Conservation (phyloP, 1,140 invertebrate genomes). For the Leptinotarsa defecta region DNA sequence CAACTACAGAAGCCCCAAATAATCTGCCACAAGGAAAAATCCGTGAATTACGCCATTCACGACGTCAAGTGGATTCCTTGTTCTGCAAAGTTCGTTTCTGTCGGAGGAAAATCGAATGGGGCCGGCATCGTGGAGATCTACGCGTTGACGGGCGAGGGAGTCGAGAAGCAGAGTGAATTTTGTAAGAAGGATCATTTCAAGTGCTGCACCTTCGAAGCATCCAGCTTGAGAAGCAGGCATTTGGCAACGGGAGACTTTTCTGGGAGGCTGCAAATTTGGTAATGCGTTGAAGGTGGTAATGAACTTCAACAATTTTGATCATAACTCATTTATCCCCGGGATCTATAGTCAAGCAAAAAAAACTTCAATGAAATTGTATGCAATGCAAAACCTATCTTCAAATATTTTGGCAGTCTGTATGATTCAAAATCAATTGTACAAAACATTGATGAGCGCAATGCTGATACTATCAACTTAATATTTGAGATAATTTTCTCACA, state of each 20-base stretch:
- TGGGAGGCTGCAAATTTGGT: slow-evolving; percentile 85
- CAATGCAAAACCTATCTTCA: no score
- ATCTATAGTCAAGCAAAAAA: no score
- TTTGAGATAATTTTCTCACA: no score
- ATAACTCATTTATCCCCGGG: not conserved
- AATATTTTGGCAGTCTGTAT: no score
- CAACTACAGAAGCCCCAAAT: slow-evolving; percentile 83
- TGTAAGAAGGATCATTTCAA: slow-evolving; percentile 84
- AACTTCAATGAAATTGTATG: no score
- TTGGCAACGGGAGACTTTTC: slow-evolving; percentile 92
- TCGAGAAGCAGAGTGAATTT: slow-evolving; percentile 74
- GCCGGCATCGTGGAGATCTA: slow-evolving; percentile 88
- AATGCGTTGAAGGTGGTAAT: slow-evolving; percentile 30
- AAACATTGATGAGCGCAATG: no score
- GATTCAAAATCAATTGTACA: no score
- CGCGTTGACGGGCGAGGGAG: slow-evolving; percentile 74
- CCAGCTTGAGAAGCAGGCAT: slow-evolving; percentile 74
- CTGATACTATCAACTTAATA: no score
- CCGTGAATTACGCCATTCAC: slow-evolving; percentile 84
- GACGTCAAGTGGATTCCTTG: slow-evolving; percentile 94
- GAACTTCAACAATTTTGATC: not conserved
- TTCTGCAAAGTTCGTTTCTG: slow-evolving; percentile 86
- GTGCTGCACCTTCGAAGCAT: slow-evolving; percentile 91
- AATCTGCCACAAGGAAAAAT: slow-evolving; percentile 84
- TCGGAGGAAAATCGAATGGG: slow-evolving; percentile 84